Evolutionary conservation across 2,797 vertebrate species (phyloP).

Genomic region (Chelon labrosus): DNA sequence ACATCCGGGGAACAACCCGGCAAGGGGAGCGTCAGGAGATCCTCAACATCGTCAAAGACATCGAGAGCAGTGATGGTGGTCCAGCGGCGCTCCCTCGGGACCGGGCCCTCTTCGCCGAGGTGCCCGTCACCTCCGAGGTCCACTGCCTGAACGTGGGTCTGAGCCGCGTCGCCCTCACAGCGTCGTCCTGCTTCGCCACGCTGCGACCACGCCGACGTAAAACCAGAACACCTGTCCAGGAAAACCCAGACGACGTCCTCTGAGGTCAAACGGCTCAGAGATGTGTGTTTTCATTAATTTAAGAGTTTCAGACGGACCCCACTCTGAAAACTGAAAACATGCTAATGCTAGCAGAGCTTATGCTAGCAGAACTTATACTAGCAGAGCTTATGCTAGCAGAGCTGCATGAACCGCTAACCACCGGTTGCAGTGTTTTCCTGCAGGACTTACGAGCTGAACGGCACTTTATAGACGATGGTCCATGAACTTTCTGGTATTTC

Average conservation of each 20-base stretch:
- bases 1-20: constrained; percentile 88
- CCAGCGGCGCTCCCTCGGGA: constrained; percentile 69
- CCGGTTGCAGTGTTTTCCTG: not conserved
- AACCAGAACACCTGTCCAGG: constrained; percentile 53
- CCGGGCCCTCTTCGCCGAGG: constrained; percentile 87
- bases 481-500: no score
- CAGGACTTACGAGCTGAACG: not conserved
- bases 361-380: no score
- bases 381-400: no score
- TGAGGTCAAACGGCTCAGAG: constrained; percentile 25
- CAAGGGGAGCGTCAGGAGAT: constrained; percentile 89
- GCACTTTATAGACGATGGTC: not conserved
- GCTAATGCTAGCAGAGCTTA: no score
- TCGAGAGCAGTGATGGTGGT: constrained; percentile 79
- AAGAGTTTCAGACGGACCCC: no score
- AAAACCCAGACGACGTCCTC: constrained; percentile 72
- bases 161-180: constrained; percentile 84
- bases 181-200: constrained; percentile 78
- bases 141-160: constrained; percentile 86
- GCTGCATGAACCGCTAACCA: no score
- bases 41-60: constrained; percentile 89
- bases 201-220: constrained; percentile 70
- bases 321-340: no score
- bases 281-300: not conserved
- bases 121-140: constrained; percentile 87